Conservation (phyloP, 2,113 vertebrate species). For the Acinonyx jubatus region DNA sequence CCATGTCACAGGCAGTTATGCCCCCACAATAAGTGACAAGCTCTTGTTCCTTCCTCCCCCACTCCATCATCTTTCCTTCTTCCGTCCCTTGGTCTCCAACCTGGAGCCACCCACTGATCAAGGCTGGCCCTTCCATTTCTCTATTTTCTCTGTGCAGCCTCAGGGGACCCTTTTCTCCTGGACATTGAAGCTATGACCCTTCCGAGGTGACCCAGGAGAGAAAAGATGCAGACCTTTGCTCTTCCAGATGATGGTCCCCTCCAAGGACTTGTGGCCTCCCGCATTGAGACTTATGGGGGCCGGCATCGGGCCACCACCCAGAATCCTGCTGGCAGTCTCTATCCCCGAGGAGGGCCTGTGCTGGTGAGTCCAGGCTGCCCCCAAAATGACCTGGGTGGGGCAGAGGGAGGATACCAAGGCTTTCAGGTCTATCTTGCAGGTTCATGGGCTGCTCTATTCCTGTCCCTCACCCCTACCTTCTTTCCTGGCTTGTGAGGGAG, state of each 20-base stretch:
- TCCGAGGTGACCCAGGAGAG: conserved; percentile 52
- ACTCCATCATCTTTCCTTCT: too few species aligned
- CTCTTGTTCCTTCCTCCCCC: neutral
- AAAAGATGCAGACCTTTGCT: conserved; percentile 53
- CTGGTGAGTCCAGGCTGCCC: conserved; percentile 54
- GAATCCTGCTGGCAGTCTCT: neutral
- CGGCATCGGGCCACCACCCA: neutral
- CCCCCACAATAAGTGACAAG: neutral
- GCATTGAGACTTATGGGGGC: conserved; percentile 64
- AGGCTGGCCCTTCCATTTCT: neutral
- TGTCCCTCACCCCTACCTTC: neutral
- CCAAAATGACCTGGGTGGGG: conserved; percentile 23
- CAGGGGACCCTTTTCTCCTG: neutral
- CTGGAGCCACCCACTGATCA: neutral
- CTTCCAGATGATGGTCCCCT: neutral
- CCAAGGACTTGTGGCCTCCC: conserved; percentile 69
- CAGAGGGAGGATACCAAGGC: neutral
- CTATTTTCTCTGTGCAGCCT: conserved; percentile 39
- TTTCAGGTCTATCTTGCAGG: conserved; percentile 4
- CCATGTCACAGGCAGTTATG: neutral
- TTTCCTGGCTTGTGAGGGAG: neutral
- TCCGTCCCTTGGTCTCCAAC: neutral
- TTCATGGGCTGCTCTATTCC: neutral
- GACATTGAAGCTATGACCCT: conserved; percentile 49
- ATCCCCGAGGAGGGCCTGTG: neutral